Evolutionary conservation across 2,888 invertebrate species (phyloP).

Genomic region (Andrena marginata): DNA sequence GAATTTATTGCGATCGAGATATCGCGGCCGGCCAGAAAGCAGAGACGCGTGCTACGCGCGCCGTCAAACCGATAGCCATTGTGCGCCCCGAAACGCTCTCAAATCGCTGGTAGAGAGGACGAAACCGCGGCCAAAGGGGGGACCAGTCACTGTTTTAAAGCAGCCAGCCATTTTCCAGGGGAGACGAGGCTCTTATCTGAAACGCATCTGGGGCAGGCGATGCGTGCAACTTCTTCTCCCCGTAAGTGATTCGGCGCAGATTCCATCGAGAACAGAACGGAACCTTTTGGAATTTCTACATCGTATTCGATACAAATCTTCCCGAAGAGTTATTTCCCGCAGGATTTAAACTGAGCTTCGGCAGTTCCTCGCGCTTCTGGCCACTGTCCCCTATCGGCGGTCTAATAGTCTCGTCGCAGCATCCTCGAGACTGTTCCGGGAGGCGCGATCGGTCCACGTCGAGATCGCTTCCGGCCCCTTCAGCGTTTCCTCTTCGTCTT

Average conservation of each 20-base stretch:
- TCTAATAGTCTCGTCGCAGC: neutral
- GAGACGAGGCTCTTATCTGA: constrained; percentile 39
- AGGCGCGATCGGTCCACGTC: constrained; percentile 18
- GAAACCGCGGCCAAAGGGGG: constrained; percentile 36
- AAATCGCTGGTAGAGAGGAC: constrained; percentile 50
- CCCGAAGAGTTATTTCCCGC: too few relatives aligned
- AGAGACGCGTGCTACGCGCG: constrained; percentile 80
- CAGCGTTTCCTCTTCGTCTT: constrained; percentile 35
- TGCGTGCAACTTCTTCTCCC: constrained; percentile 43
- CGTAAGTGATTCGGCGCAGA: constrained; percentile 35
- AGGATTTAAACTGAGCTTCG: neutral
- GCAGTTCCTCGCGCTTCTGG: neutral
- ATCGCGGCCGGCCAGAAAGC: constrained; percentile 75
- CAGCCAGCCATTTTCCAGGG: constrained; percentile 69
- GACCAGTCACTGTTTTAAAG: constrained; percentile 73
- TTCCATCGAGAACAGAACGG: neutral
- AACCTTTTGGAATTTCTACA: too few relatives aligned
- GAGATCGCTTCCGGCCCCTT: constrained; percentile 36
- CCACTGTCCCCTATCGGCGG: neutral
- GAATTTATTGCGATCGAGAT: constrained; percentile 84
- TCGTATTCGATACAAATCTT: too few relatives aligned
- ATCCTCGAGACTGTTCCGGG: neutral
- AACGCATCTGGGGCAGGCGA: constrained; percentile 34
- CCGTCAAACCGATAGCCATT: constrained; percentile 78
- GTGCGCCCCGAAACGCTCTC: constrained; percentile 66